phyloP scores from a whole-genome alignment of 2,888 invertebrate species.

The Acanthosepion esculentum region DNA sequence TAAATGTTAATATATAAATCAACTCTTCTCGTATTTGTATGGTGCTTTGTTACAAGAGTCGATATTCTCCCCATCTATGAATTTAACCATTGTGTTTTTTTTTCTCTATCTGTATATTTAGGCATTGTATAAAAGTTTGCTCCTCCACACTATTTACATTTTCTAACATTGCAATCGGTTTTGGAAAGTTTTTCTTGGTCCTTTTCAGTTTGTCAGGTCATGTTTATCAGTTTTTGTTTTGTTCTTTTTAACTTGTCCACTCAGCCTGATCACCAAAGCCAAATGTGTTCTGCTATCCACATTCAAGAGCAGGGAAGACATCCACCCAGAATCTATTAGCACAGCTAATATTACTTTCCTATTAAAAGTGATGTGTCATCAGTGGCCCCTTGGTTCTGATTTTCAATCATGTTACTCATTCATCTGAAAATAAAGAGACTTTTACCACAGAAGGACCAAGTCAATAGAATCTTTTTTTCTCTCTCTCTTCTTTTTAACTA shows the following conservation, averaged over 20 bases:
- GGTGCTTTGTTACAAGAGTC: no score
- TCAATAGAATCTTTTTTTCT: not conserved
- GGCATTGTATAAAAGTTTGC: no score
- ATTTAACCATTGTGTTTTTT: no score
- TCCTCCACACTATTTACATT: no score
- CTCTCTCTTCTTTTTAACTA: not conserved
- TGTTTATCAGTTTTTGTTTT: not conserved
- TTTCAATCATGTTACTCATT: not conserved
- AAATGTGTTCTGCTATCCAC: not conserved
- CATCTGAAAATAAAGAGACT: conserved; percentile 33
- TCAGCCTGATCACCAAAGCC: not conserved
- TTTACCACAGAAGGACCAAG: not conserved
- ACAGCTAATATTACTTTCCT: not conserved
- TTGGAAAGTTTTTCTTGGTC: not conserved
- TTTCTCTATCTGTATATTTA: no score
- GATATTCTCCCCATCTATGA: no score
- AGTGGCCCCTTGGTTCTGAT: not conserved
- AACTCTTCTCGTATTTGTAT: no score
- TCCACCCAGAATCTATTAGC: no score
- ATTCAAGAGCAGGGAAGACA: not conserved
- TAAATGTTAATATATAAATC: no score
- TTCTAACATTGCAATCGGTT: no score
- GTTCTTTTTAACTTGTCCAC: not conserved
- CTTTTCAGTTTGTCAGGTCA: not conserved
- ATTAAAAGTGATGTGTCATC: not conserved